Evolutionary conservation across 2,113 vertebrate genomes (phyloP).

Genomic region (Menidia beryllina): DNA sequence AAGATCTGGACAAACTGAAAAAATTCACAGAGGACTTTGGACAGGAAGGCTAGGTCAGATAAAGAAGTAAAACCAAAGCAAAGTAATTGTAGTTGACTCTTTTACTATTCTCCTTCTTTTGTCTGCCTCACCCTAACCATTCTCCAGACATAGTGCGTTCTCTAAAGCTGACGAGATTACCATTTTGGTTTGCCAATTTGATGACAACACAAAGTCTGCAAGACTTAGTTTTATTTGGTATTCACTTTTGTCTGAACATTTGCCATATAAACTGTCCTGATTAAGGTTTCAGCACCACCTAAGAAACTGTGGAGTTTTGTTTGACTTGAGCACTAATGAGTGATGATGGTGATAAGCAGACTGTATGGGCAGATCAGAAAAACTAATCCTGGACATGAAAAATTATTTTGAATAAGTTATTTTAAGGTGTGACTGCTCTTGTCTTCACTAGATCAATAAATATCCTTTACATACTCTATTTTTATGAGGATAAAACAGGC

Average conservation of each 20-base stretch:
- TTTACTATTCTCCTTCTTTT: slow-evolving; percentile 32
- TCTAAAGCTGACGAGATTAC: slow-evolving; percentile 21
- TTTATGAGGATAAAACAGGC: slow-evolving; percentile 59
- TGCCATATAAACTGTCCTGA: slow-evolving; percentile 24
- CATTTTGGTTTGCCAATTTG: slow-evolving; percentile 29
- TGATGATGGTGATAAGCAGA: slow-evolving; percentile 21
- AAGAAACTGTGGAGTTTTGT: slow-evolving; percentile 15
- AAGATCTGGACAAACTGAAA: slow-evolving; percentile 93
- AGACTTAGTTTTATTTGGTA: slow-evolving; percentile 34
- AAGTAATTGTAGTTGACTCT: slow-evolving; percentile 67
- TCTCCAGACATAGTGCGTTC: slow-evolving; percentile 30
- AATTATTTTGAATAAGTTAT: slow-evolving; percentile 15
- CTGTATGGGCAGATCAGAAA: not conserved
- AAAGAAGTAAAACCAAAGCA: slow-evolving; percentile 73
- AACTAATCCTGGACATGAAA: slow-evolving; percentile 1
- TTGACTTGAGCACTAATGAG: slow-evolving; percentile 35
- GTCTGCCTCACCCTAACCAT: slow-evolving; percentile 43
- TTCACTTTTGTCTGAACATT: slow-evolving; percentile 49
- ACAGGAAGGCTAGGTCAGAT: slow-evolving; percentile 91
- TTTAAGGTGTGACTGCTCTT: slow-evolving; percentile 13
- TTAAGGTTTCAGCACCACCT: slow-evolving; percentile 15
- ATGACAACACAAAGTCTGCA: slow-evolving; percentile 48
- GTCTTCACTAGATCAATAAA: slow-evolving; percentile 17
- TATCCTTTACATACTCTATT: slow-evolving; percentile 32
- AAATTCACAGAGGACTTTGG: slow-evolving; percentile 99